Percentiles rank a stretch among this genome's conserved stretches.
phyloP scores from a whole-genome alignment of 1,140 invertebrate genomes.

The Daktulosphaira vitifoliae region DNA sequence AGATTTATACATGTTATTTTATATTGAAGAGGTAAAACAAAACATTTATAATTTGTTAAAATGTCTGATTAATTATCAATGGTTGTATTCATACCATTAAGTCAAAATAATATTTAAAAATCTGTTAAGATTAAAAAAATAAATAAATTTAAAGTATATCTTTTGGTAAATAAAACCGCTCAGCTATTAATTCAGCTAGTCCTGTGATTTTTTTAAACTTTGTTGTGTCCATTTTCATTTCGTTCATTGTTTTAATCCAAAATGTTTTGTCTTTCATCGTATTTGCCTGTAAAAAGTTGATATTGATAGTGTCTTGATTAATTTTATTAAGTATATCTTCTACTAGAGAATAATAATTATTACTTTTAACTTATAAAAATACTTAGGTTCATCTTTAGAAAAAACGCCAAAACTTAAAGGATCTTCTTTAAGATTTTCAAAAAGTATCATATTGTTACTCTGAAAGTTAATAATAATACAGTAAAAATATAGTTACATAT shows the following conservation, averaged over 20 bases:
- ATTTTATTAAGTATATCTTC: too few relatives aligned
- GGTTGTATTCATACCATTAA: too few relatives aligned
- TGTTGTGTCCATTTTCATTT: not conserved
- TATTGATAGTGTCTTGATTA: too few relatives aligned
- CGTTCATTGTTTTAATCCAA: constrained; percentile 11
- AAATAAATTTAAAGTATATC: too few relatives aligned
- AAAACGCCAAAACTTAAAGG: constrained; percentile 9
- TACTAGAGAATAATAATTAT: not conserved
- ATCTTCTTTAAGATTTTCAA: constrained; percentile 9
- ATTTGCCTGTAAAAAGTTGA: not conserved
- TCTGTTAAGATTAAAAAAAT: too few relatives aligned
- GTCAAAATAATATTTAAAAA: too few relatives aligned
- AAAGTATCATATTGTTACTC: not conserved
- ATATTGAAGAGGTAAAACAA: too few relatives aligned
- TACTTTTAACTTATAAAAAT: constrained; percentile 12
- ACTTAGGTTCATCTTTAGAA: not conserved
- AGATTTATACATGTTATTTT: too few relatives aligned
- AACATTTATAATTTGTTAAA: too few relatives aligned
- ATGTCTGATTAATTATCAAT: too few relatives aligned
- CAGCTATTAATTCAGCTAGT: constrained; percentile 5
- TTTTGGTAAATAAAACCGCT: not conserved
- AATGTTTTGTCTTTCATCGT: not conserved
- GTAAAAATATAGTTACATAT: not conserved
- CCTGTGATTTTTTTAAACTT: not conserved
- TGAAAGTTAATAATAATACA: not conserved